Percentiles rank a stretch among this genome's conserved stretches.
Evolutionary conservation across 2,888 invertebrate genomes (phyloP).

Genomic region (Mechanitis mazaeus): DNA sequence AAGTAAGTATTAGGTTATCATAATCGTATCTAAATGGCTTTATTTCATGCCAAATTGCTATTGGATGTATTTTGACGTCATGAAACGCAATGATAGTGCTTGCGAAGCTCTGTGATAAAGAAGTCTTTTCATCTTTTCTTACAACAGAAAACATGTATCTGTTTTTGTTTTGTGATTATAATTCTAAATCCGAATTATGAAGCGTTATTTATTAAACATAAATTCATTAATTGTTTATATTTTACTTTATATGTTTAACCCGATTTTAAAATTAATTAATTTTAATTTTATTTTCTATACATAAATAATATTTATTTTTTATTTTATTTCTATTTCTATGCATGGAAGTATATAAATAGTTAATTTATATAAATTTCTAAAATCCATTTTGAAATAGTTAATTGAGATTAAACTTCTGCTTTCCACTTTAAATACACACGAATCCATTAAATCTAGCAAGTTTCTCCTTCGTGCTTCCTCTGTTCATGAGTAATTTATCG

Average conservation of each 20-base stretch:
- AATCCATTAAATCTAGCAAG: slow-evolving; percentile 15
- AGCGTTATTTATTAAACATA: too few relatives aligned
- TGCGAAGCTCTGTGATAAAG: not conserved
- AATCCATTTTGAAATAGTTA: not conserved
- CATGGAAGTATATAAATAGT: not conserved
- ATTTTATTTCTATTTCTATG: not conserved
- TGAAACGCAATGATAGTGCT: slow-evolving; percentile 13
- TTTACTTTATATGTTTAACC: too few relatives aligned
- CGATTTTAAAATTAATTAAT: too few relatives aligned
- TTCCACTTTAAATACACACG: not conserved
- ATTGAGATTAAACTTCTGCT: not conserved
- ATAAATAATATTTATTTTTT: too few relatives aligned
- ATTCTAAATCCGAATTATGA: not conserved
- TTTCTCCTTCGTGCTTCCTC: slow-evolving; percentile 17
- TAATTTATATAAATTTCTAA: not conserved
- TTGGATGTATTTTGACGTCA: slow-evolving; percentile 16
- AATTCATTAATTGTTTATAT: too few relatives aligned
- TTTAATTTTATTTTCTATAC: not conserved
- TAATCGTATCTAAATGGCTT: slow-evolving; percentile 20
- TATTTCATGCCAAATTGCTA: slow-evolving; percentile 23
- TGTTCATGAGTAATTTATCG: slow-evolving; percentile 12
- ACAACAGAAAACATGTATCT: too few relatives aligned
- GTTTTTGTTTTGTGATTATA: not conserved
- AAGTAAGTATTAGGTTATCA: slow-evolving; percentile 13
- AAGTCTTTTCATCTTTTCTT: not conserved